A percentile compares a stretch with the other conserved stretches of the same genome.
Conservation (phyloP, 2,797 vertebrate species). For the Lepilemur ruficaudatus region DNA sequence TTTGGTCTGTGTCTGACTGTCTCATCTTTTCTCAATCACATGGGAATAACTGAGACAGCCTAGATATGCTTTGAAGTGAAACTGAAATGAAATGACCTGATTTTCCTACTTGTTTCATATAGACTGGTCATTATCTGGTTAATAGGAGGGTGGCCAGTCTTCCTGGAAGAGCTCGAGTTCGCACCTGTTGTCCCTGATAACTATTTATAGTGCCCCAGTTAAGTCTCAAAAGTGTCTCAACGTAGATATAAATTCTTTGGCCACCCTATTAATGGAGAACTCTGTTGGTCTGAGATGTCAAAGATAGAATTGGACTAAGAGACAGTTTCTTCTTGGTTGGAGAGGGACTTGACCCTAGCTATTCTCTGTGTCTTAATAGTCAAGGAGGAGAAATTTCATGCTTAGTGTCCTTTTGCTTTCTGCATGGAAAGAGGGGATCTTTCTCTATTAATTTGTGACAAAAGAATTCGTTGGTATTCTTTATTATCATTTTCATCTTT, state of each 20-base stretch:
- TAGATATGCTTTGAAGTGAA: neutral
- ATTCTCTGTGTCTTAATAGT: neutral
- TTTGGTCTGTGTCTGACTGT: neutral
- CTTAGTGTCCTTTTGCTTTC: neutral
- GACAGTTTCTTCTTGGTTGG: neutral
- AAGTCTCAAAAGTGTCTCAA: neutral
- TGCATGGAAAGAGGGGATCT: neutral
- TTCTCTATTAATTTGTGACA: neutral
- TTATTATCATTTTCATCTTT: neutral
- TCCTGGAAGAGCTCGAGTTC: neutral
- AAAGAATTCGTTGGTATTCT: neutral
- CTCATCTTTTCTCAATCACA: neutral
- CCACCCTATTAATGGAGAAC: neutral
- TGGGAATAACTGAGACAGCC: neutral
- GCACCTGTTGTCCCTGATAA: neutral
- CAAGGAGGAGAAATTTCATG: neutral
- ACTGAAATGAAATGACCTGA: constrained; percentile 1
- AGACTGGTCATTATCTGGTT: neutral
- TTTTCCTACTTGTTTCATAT: neutral
- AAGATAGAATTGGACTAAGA: neutral
- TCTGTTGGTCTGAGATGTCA: neutral
- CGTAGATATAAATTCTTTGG: neutral
- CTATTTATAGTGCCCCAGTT: constrained; percentile 18
- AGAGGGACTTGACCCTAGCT: neutral
- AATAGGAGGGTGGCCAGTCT: neutral